A percentile compares a stretch with the other conserved stretches of the same genome.
These are phyloP conservation scores for Ceratosolen solmsi DNA, from an alignment of 1,140 invertebrate species.

Conservation along the genomic window DNA sequence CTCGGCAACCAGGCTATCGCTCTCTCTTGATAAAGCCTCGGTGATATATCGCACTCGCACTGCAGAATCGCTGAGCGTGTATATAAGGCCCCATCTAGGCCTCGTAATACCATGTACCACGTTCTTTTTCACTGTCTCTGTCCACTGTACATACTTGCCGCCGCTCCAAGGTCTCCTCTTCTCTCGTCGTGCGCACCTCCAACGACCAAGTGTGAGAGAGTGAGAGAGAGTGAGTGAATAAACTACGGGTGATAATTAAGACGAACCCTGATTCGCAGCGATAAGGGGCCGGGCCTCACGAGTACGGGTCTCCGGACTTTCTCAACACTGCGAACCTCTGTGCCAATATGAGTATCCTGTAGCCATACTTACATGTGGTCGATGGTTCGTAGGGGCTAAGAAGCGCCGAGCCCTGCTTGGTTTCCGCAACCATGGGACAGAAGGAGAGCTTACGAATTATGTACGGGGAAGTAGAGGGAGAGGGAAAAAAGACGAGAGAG, in stretches of 20 bases:
- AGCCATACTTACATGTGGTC: neutral
- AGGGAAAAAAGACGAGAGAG: neutral
- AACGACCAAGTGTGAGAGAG: neutral
- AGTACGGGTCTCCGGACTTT: conserved; percentile 15
- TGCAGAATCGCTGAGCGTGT: neutral
- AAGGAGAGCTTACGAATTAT: conserved; percentile 10
- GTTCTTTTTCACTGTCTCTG: conserved; percentile 6
- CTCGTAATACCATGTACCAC: conserved; percentile 9
- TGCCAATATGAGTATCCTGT: no score
- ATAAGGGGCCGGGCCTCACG: conserved; percentile 62
- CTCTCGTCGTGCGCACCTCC: neutral
- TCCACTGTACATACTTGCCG: conserved; percentile 1
- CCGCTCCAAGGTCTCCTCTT: neutral
- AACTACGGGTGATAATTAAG: conserved; percentile 65
- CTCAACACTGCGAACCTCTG: neutral
- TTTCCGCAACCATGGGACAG: neutral
- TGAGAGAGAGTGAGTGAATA: conserved; percentile 28
- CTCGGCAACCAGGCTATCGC: neutral
- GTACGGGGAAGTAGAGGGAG: no score
- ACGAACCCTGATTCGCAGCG: conserved; percentile 62
- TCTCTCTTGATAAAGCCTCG: neutral
- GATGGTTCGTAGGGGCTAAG: neutral
- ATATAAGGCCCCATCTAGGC: neutral
- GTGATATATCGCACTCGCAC: conserved; percentile 32
- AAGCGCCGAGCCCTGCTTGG: neutral